Evolutionary conservation across 2,888 invertebrate genomes (phyloP).

Genomic region (Tridacna gigas): DNA sequence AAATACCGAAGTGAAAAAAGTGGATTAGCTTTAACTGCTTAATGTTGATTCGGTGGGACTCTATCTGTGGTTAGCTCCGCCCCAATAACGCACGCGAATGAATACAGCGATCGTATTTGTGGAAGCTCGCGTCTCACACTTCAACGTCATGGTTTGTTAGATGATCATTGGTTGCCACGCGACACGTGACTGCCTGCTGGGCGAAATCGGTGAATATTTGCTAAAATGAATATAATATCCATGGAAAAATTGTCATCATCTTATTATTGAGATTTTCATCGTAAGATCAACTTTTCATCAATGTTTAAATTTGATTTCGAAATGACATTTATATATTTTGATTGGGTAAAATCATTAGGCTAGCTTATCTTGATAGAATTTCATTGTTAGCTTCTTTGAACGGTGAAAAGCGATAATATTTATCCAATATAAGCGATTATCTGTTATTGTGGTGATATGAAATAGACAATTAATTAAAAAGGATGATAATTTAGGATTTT

Average conservation of each 20-base stretch:
- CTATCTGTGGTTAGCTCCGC: slow-evolving; percentile 59
- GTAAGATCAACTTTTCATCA: slow-evolving; percentile 60
- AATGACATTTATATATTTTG: slow-evolving; percentile 59
- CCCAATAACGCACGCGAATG: slow-evolving; percentile 59
- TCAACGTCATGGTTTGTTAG: slow-evolving; percentile 54
- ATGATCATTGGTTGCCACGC: slow-evolving; percentile 61
- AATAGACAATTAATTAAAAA: no score
- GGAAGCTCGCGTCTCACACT: slow-evolving; percentile 56
- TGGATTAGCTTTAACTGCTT: slow-evolving; percentile 5
- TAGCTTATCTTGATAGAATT: slow-evolving; percentile 18
- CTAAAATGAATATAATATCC: slow-evolving; percentile 68
- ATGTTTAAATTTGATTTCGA: slow-evolving; percentile 67
- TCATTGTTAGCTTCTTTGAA: background rate
- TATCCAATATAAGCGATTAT: no score
- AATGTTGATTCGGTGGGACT: slow-evolving; percentile 2
- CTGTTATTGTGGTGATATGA: no score
- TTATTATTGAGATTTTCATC: slow-evolving; percentile 62
- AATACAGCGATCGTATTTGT: slow-evolving; percentile 62
- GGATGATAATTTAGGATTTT: no score
- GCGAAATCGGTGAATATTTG: slow-evolving; percentile 62
- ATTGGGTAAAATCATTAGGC: slow-evolving; percentile 32
- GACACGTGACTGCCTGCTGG: slow-evolving; percentile 64
- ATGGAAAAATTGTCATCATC: slow-evolving; percentile 61
- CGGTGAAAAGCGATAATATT: background rate
- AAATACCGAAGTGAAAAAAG: background rate